Percentiles rank a stretch among this genome's conserved stretches.
Conservation (phyloP, 2,113 vertebrate species). For the Myotis yumanensis region DNA sequence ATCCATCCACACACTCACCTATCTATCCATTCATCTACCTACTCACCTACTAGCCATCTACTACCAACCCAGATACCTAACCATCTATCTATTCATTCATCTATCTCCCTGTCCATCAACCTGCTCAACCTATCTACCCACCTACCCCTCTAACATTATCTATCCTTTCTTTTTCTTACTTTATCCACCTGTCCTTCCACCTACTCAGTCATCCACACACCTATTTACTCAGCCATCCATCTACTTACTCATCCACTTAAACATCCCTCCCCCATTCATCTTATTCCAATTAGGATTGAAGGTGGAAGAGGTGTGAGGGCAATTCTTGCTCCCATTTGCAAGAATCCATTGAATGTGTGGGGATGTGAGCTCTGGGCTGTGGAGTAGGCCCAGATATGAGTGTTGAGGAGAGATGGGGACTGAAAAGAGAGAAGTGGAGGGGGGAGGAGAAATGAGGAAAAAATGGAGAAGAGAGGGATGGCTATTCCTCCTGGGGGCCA, state of each 20-base stretch:
- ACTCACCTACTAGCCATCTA: not conserved
- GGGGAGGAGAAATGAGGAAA: not conserved
- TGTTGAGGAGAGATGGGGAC: not conserved
- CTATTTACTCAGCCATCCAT: not conserved
- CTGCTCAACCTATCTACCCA: not conserved
- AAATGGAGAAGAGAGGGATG: no score
- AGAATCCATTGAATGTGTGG: not conserved
- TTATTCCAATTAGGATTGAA: not conserved
- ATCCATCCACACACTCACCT: not conserved
- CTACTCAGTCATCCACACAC: not conserved
- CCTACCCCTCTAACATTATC: not conserved
- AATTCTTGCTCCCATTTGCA: not conserved
- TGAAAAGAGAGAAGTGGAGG: not conserved
- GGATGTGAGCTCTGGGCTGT: not conserved
- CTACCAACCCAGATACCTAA: no score
- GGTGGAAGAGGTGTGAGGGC: not conserved
- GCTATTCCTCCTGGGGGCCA: not conserved
- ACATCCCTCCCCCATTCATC: not conserved
- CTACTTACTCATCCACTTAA: not conserved
- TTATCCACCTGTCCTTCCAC: not conserved
- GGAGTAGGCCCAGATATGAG: not conserved
- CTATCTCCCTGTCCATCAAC: not conserved
- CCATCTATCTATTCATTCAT: not conserved
- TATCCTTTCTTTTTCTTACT: not conserved
- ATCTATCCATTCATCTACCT: not conserved